These are phyloP conservation scores for Drosophila biarmipes DNA, from an alignment of 1,140 invertebrate genomes.

Conservation along the genomic window DNA sequence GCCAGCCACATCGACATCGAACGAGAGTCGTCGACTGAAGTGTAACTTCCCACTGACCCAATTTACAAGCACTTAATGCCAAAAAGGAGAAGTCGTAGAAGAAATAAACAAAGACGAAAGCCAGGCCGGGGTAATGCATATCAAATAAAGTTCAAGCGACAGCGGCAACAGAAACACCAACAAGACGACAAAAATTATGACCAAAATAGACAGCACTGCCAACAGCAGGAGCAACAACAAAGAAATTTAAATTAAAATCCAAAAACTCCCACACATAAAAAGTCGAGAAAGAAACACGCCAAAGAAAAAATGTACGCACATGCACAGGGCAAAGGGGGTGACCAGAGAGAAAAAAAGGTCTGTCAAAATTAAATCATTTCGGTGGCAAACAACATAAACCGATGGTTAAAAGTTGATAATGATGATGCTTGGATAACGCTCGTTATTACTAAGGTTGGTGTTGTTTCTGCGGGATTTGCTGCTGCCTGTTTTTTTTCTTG, in stretches of 20 bases:
- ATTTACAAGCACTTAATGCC: slow-evolving; percentile 83
- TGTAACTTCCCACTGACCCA: slow-evolving; percentile 84
- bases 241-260: slow-evolving; percentile 80
- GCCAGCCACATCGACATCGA: slow-evolving; percentile 14
- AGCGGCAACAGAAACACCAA: slow-evolving; percentile 45
- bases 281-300: slow-evolving; percentile 78
- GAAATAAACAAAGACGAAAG: slow-evolving; percentile 83
- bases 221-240: slow-evolving; percentile 63
- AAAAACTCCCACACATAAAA: slow-evolving; percentile 83
- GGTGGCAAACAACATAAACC: slow-evolving; percentile 82
- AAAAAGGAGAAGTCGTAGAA: slow-evolving; percentile 82
- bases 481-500: slow-evolving; percentile 1
- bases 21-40: slow-evolving; percentile 61
- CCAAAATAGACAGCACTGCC: slow-evolving; percentile 57
- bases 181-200: slow-evolving; percentile 63
- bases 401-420: slow-evolving; percentile 83
- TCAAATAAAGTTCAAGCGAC: slow-evolving; percentile 76
- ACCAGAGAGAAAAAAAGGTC: slow-evolving; percentile 59
- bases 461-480: slow-evolving; percentile 17
- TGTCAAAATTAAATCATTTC: slow-evolving; percentile 84
- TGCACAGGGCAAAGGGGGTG: not conserved
- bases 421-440: slow-evolving; percentile 82
- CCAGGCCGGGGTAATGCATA: slow-evolving; percentile 80
- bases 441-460: slow-evolving; percentile 73
- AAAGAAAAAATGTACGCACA: slow-evolving; percentile 19